phyloP scores from a whole-genome alignment of 2,113 vertebrate species.

The Atrichornis clamosus region DNA sequence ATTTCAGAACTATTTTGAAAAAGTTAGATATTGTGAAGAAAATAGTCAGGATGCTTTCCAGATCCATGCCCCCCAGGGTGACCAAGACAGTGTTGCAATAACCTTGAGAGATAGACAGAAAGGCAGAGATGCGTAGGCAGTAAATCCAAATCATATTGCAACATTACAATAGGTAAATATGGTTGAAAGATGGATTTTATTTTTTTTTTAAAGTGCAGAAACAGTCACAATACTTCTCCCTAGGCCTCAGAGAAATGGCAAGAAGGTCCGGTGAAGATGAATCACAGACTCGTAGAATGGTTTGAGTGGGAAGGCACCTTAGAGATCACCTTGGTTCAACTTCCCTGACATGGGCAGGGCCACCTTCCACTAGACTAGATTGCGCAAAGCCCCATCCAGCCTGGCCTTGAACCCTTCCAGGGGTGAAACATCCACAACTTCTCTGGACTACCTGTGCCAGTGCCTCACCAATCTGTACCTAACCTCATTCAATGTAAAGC shows the following conservation, averaged over 20 bases:
- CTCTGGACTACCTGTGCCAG: not conserved
- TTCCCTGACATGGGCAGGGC: not conserved
- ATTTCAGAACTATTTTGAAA: not conserved
- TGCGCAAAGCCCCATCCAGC: not conserved
- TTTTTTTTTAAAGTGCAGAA: not conserved
- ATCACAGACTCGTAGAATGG: not conserved
- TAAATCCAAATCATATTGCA: not conserved
- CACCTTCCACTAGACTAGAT: not conserved
- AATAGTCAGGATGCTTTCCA: not conserved
- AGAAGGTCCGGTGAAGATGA: not conserved
- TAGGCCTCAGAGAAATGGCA: not conserved
- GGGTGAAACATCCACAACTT: not conserved
- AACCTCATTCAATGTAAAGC: not conserved
- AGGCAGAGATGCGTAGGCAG: not conserved
- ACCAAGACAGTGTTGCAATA: not conserved
- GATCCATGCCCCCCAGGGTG: not conserved
- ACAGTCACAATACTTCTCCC: not conserved
- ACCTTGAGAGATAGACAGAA: not conserved
- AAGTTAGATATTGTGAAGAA: not conserved
- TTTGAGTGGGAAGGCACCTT: not conserved
- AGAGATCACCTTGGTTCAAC: accelerated
- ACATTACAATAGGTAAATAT: not conserved
- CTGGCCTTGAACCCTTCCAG: not conserved
- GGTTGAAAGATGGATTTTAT: not conserved
- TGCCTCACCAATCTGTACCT: not conserved